Evolutionary conservation across 2,888 invertebrate genomes (phyloP), one percentile per base, ranked within the genome.

Genomic region (Loripinus fragilis): DNA sequence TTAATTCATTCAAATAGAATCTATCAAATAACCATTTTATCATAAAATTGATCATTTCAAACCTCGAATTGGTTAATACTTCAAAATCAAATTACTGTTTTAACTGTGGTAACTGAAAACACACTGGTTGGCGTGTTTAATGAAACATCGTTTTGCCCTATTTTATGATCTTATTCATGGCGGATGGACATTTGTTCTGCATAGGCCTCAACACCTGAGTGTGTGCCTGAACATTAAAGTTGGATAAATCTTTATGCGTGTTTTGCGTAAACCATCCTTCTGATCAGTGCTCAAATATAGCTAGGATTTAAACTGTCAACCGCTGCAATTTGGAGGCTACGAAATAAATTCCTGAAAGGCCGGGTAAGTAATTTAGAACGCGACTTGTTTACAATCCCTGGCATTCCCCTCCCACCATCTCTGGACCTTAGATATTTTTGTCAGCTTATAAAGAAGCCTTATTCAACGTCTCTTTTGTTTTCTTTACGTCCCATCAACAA

Each of bases 261-360:
- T n/a, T 15, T 55, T 28, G 12, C 23, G 33, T 7, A 15, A 33
- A 60, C 30, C 20, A 2, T 15, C 20, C 15, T 7, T 17, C 2
- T 33, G 60, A 33, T 60, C 33, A 33, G 60, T 60, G 30, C 8
- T 10, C 17, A 15, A 33, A 60, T 10, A 33, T 60, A 52, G 17
- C 2, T 60, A 12, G 7, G 17, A 12, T 5, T 33, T 30, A 60
- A 33, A 33, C 33, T 8, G 28, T 52, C 42, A 90, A 90, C 90
- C 89, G 89, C 88, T 89, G 91, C 86, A 89, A 91, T 91, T 91
- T 91, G 91, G 91, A 91, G 90, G 88, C 80, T 91, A 80, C 90
- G 89, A 90, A 91, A 90, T 87, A 91, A 90, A 85, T 90, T 91
- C 91, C 90, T 91, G 77, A 91, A 90, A 89, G 91, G 90, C 91